A percentile compares a stretch with the other conserved stretches of the same genome.
These are phyloP conservation scores for Drosophila flavopinicola DNA, from an alignment of 2,888 invertebrate species.

Conservation along the genomic window DNA sequence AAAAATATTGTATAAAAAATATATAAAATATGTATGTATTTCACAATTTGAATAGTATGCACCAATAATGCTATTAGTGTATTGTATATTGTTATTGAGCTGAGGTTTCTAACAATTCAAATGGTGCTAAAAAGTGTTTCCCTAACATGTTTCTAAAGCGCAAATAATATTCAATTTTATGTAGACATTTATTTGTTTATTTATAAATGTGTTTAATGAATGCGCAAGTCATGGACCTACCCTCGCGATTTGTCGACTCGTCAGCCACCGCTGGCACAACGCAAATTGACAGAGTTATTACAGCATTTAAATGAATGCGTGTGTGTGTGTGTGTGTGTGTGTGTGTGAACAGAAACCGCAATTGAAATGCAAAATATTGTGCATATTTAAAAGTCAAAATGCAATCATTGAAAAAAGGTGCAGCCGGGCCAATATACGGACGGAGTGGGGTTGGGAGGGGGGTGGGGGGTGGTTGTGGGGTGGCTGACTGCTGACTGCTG, in stretches of 20 bases:
- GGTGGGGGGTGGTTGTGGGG: too few relatives aligned
- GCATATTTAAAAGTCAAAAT: conserved; percentile 64
- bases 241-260: conserved; percentile 39
- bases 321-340: conserved; percentile 16
- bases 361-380: conserved; percentile 75
- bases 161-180: too few relatives aligned
- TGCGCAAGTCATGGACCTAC: conserved; percentile 22
- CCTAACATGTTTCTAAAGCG: too few relatives aligned
- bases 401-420: conserved; percentile 69
- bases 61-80: too few relatives aligned
- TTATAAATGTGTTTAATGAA: neutral
- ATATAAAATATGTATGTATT: too few relatives aligned
- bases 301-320: conserved; percentile 23
- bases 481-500: neutral
- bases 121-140: too few relatives aligned
- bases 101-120: too few relatives aligned
- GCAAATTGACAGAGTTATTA: conserved; percentile 62
- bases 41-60: too few relatives aligned
- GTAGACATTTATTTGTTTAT: neutral
- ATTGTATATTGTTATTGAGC: too few relatives aligned
- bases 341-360: conserved; percentile 59
- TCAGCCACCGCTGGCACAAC: conserved; percentile 20
- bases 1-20: too few relatives aligned
- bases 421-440: conserved; percentile 29
- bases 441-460: neutral